Evolutionary conservation across 2,797 vertebrate species (phyloP).

Genomic region (Xiphophorus birchmanni): DNA sequence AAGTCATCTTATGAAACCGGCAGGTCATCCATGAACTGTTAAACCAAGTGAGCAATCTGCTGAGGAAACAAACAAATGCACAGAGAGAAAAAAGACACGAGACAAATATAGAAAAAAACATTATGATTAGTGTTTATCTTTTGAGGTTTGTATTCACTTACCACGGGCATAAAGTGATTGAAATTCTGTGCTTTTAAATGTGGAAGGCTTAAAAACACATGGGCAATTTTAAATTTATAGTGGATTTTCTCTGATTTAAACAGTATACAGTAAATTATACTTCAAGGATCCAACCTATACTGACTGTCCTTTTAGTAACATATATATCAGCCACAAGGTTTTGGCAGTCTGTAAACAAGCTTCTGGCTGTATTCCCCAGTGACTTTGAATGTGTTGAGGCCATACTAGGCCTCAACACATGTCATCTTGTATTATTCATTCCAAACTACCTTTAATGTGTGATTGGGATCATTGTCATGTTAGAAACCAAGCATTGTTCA

Average conservation of each 20-base stretch:
- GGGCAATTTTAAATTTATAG: background rate
- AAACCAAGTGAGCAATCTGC: constrained; percentile 43
- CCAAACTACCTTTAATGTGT: background rate
- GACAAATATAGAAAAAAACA: background rate
- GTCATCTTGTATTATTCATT: background rate
- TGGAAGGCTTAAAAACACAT: background rate
- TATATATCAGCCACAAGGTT: background rate
- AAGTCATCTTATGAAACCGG: constrained; percentile 50
- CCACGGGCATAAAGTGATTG: background rate
- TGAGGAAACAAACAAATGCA: constrained; percentile 13
- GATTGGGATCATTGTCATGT: background rate
- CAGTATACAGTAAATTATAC: background rate
- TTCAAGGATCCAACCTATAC: background rate
- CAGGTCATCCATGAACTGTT: constrained; percentile 44
- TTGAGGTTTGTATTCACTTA: background rate
- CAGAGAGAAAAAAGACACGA: background rate
- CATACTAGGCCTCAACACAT: background rate
- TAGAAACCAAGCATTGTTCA: background rate
- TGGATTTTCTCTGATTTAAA: background rate
- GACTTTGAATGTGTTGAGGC: background rate
- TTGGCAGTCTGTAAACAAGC: background rate
- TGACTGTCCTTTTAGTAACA: background rate
- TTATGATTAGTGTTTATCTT: background rate
- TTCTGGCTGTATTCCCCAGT: background rate
- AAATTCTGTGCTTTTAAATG: background rate